These are phyloP conservation scores for Sceloporus undulatus DNA, from an alignment of 2,113 vertebrate species.

Conservation along the genomic window DNA sequence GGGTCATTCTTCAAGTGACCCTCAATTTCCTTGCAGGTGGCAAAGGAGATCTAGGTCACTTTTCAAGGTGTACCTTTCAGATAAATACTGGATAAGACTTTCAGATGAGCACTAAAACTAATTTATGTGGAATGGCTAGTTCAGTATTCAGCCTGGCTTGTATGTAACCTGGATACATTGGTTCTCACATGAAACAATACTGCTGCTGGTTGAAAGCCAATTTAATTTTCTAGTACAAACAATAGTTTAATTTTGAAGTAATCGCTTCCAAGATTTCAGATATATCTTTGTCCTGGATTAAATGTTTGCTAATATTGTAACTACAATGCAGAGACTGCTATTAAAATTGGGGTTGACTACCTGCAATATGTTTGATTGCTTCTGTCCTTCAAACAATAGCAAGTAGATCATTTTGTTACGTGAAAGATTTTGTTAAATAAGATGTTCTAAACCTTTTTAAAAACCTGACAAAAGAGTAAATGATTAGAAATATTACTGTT, in stretches of 20 bases:
- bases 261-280: slow-evolving; percentile 2
- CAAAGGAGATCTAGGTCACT: not conserved
- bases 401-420: not conserved
- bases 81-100: not conserved
- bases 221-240: slow-evolving; percentile 18
- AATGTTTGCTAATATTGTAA: slow-evolving; percentile 21
- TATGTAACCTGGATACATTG: not conserved
- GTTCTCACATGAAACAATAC: slow-evolving; percentile 13
- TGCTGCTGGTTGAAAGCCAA: slow-evolving; percentile 33
- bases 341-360: slow-evolving; percentile 11
- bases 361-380: slow-evolving; percentile 30
- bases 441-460: not conserved
- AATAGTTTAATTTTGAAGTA: slow-evolving; percentile 32
- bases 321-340: slow-evolving; percentile 14
- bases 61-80: not conserved
- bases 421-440: not conserved
- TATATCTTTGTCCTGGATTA: slow-evolving; percentile 25
- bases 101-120: not conserved
- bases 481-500: not conserved
- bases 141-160: slow-evolving; percentile 4
- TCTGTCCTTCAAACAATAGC: not conserved
- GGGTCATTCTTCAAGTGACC: not conserved
- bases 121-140: not conserved
- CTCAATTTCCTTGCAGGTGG: not conserved
- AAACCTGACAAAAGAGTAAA: not conserved